Conservation (phyloP, 2,888 invertebrate species). For the Ptilodon capucinus region DNA sequence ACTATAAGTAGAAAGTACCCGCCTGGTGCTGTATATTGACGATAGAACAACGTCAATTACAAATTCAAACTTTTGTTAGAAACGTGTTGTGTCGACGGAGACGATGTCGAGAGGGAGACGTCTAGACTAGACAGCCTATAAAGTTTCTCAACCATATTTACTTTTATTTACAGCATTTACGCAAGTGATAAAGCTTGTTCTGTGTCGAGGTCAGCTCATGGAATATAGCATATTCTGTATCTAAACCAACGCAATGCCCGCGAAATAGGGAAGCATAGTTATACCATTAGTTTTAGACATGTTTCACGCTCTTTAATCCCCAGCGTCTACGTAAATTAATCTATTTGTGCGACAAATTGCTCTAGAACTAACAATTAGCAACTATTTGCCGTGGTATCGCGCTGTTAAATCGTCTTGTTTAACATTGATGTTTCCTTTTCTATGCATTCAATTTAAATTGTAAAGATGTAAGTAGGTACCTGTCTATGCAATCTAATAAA, state of each 20-base stretch:
- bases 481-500: too few relatives aligned
- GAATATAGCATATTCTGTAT: constrained; percentile 29
- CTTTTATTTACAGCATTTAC: constrained; percentile 39
- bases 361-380: too few relatives aligned
- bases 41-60: constrained; percentile 17
- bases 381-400: too few relatives aligned
- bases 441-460: too few relatives aligned
- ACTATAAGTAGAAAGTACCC: not conserved
- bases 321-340: too few relatives aligned
- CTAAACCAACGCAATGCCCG: constrained; percentile 9
- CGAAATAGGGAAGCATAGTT: too few relatives aligned
- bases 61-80: constrained; percentile 38
- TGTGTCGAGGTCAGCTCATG: constrained; percentile 26
- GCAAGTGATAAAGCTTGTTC: constrained; percentile 30
- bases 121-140: constrained; percentile 55
- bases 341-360: too few relatives aligned
- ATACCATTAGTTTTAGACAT: too few relatives aligned
- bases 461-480: too few relatives aligned
- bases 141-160: constrained; percentile 45
- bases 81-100: constrained; percentile 27
- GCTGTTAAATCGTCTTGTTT: too few relatives aligned
- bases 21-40: constrained; percentile 9
- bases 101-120: constrained; percentile 35
- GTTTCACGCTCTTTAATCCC: too few relatives aligned
- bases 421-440: too few relatives aligned